phyloP scores from a whole-genome alignment of 1,140 invertebrate species.

The Probaryconus sp. region DNA sequence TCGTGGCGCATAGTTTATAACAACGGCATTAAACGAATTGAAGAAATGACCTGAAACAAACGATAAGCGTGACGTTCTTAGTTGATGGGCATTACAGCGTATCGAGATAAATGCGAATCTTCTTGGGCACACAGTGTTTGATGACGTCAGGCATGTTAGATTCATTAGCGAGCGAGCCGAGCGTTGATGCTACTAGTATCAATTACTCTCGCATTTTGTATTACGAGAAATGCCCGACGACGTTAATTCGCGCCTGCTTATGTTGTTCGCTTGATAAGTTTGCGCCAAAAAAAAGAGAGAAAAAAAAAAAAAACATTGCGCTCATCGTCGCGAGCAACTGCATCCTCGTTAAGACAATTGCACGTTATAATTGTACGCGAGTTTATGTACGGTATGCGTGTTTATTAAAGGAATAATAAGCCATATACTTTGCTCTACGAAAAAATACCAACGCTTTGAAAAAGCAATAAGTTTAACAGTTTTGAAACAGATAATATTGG shows the following conservation, averaged over 20 bases:
- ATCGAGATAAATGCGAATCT: conserved; percentile 38
- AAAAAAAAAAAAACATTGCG: not conserved
- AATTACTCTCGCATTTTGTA: conserved; percentile 40
- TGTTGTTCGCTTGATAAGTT: conserved; percentile 29
- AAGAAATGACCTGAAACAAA: conserved; percentile 39
- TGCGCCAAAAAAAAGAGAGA: conserved; percentile 8
- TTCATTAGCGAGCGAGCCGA: conserved; percentile 28
- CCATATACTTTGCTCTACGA: conserved; percentile 25
- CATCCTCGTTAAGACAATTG: conserved; percentile 51
- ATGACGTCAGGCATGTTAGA: conserved; percentile 48
- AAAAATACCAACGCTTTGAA: conserved; percentile 1
- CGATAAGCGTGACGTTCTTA: conserved; percentile 32
- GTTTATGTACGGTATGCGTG: conserved; percentile 17
- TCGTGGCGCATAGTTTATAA: conserved; percentile 13
- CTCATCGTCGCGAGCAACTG: conserved; percentile 31
- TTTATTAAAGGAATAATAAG: conserved; percentile 4
- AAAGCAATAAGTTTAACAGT: too few relatives aligned
- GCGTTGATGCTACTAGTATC: conserved; percentile 24
- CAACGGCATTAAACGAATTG: conserved; percentile 34
- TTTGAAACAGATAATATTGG: too few relatives aligned
- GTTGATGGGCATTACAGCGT: conserved; percentile 27
- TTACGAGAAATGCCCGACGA: conserved; percentile 27
- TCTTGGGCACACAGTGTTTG: conserved; percentile 11
- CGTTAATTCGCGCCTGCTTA: conserved; percentile 28
- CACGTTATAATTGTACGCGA: conserved; percentile 28